Base-by-base conservation (phyloP, 2,113 vertebrate genomes). In the Colaptes auratus region DNA sequence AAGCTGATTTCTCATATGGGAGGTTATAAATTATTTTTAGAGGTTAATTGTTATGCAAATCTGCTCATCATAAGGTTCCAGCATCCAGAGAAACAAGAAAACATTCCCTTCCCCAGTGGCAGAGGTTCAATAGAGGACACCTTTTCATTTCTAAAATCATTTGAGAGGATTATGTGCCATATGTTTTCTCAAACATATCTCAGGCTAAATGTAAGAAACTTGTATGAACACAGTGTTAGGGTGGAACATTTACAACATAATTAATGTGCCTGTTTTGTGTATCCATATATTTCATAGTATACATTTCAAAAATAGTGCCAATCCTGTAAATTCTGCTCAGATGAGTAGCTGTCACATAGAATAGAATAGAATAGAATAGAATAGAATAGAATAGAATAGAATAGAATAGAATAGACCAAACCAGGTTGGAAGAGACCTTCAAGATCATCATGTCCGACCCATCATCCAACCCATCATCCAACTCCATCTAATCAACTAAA, bases 41-140 rank as follows among this genome's bases (percentile, higher is more conserved):
- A 95, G 79, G 93, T 93, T 97, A 96, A 95, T 95, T 95, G 89
- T 86, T 86, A 92, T 95, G 89, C 65, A 95, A 91, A 95, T 93
- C 48, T 91, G 30, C 44, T 92, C 94, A 86, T 97, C 91, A 65
- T 91, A 88, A 89, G 56, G 72, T 78, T 88, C 75, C 82, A 91
- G 53, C 58, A 95, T 83, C 85, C 89, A 90, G 85, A 95, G 75
- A 95, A 93, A 92, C 53, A 30, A 86, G 72, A 88, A 95, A 93
- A 81, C 61, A 61, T 88, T 86, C 53, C 8, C 30, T 90, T 95
- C 44, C 35, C 64, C 12, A 12, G 61, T 91, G 85, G 44, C 87
- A 88, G 42, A 83, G n/a, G 36, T 73, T 86, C 61, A 69, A 69
- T 5, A 83, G 83, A 95, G 89, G 91, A 95, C 72, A 90, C 88